A percentile compares a stretch with the other conserved stretches of the same genome.
These are phyloP conservation scores for Eupithecia tripunctaria DNA, from an alignment of 2,888 invertebrate genomes.

Conservation along the genomic window DNA sequence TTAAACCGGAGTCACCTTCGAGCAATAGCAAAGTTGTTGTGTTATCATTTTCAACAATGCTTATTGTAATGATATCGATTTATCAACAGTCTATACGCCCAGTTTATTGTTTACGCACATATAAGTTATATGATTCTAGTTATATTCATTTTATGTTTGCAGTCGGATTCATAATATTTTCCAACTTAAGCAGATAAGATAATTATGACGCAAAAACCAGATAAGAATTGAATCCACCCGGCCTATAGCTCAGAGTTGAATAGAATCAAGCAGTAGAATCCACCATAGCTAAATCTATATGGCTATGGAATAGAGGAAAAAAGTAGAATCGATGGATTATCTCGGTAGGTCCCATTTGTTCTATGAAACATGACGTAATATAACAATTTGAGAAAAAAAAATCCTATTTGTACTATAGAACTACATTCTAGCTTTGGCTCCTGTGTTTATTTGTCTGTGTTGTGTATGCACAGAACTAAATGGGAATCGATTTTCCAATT, in stretches of 20 bases:
- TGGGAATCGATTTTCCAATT: too few species aligned
- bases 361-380: too few species aligned
- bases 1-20: conserved; percentile 3
- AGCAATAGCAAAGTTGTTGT: not conserved
- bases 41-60: not conserved
- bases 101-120: not conserved
- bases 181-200: not conserved
- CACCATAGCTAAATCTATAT: too few species aligned
- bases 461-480: too few species aligned
- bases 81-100: not conserved
- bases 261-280: not conserved
- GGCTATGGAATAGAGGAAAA: not conserved
- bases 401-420: too few species aligned
- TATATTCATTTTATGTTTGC: not conserved
- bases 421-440: too few species aligned
- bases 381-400: too few species aligned
- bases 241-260: not conserved
- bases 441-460: too few species aligned
- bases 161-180: not conserved
- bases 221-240: not conserved
- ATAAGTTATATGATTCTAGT: not conserved
- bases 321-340: not conserved
- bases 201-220: not conserved
- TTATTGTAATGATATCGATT: not conserved
- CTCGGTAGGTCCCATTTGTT: too few species aligned